Base-by-base conservation (phyloP, 2,888 invertebrate genomes). In the Luperina testacea region DNA sequence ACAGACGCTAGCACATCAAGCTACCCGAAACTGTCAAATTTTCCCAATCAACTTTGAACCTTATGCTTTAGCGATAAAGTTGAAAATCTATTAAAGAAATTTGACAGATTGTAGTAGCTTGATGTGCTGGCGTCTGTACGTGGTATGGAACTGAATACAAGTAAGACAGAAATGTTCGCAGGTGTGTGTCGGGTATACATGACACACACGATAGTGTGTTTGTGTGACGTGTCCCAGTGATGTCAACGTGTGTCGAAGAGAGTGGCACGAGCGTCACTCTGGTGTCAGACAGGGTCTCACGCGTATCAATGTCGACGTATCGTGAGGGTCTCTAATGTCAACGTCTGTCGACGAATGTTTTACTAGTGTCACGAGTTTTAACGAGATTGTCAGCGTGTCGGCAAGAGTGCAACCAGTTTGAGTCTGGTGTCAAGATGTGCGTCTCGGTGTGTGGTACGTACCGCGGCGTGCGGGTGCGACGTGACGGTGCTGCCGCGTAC, bases 401-500 rank as follows among this genome's bases (percentile, higher is more conserved):
- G 65, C 38, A n/a, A 67, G n/a, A 42, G 24, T 67, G 15, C 24
- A 42, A 24, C 9, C n/a, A 27, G 61, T 42, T 13, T 42, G 11
- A 17, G 13, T 13, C 9, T 72, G n/a, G 38, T 27, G 20, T 27
- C 27, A 17, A 6, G 24, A 24, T 2, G 32, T 51, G 64, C 32
- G 13, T 32, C 42, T 13, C 27, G 20, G 24, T 42, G 53, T 61
- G 78, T 42, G 20, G 51, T 80, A 95, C 96, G 94, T 81, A 96
- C 96, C 81, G 95, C 94, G 51, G 95, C 96, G 38, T 93, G 95
- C 76, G 93, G 95, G 91, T 95, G 95, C 88, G 97, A 77, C 73
- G 98, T 97, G 95, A 98, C 98, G 84, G 98, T 99, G 94, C 98
- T 98, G 89, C 99, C 99, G 89, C 99, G 97, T 90, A 98, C 98